Evolutionary conservation across 2,797 vertebrate species (phyloP), one percentile per base, ranked within the genome.

Genomic region (Mionectes olivaceus): DNA sequence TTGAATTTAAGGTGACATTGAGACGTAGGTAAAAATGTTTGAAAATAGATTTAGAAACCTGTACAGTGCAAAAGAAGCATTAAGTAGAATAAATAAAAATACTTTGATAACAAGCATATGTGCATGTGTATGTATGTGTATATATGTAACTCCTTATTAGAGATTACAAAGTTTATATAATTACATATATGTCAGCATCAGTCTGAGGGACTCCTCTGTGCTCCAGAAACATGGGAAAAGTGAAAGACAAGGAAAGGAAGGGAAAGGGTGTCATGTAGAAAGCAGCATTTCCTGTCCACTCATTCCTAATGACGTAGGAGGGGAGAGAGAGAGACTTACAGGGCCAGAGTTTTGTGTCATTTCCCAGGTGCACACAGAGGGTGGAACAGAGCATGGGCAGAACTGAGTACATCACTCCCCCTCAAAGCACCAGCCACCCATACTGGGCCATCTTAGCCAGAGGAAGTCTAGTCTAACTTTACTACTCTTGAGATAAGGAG

Each of bases 1-100:
- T 88, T 90, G 67, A 96, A 84, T 96, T 92, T 93, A 84, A 71
- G 68, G 65, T 65, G 81, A 93, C 50, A 89, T 89, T 87, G 61
- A 89, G 25, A 53, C 27, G 28, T 68, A 50, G n/a, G 50, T 13
- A 47, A 75, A 93, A 77, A 41, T 19, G 75, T 55, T 83, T 81
- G 23, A 81, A 28, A 79, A 59, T 9, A 88, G 19, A 67, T 81
- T 79, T 41, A 87, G 43, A 85, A 87, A 89, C 28, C 6, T 43
- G 10, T 71, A 18, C 1, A 5, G 18, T 55, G 22, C 8, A 75
- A 91, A 75, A 55, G 3, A 83, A 89, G 83, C 85, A 89, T 23
- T 53, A 87, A 53, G 6, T 70, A 64, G 35, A 87, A 75, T n/a
- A 89, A 85, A 91, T 73, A 67, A 85, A 64, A 75, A 0, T 6